Base-by-base conservation (phyloP, 2,888 invertebrate genomes). In the Busseola fusca region DNA sequence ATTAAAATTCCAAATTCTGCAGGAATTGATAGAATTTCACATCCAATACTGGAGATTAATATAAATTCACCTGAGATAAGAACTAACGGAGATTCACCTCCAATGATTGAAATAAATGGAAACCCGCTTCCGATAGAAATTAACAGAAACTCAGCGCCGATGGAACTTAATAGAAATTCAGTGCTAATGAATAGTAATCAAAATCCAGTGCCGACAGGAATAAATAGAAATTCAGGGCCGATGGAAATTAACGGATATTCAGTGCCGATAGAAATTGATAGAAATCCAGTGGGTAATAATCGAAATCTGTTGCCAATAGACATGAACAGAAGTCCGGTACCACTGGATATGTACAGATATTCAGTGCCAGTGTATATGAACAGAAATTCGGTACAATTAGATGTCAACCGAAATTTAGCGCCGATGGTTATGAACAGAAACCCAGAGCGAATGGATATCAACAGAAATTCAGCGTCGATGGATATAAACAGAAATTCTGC, bases 41-140 rank as follows among this genome's bases (percentile, higher is more conserved):
- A 69, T 54, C 77, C 66, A 42, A 62, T 71, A 48, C 40, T 71
- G 40, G 78, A 69, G 60, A 78, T 71, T 42, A 78, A 78, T 64
- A 78, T 66, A 25, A 70, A 76, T 67, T 71, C 78, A 42, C 45
- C 74, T n/a, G 62, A 71, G 18, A 66, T 77, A 54, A 59, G 56
- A 50, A 65, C 42, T 45, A 65, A 60, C 12, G 56, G 40, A 12
- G 54, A 59, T 34, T 58, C 76, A 56, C 48, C 57, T 21, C 54
- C 64, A 37, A 66, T 73, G 64, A 59, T 72, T 58, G 67, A 71
- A 72, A 69, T 66, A 54, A 69, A 78, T 40, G 72, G 65, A 65
- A 74, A 54, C 54, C 48, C 64, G 52, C 74, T 63, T 64, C 63
- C 57, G 0, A 65, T 74, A 0, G 54, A 63, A 58, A 65, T 74